Percentiles rank a stretch among this genome's conserved stretches.
Conservation (phyloP, 2,113 vertebrate species). For the Poeciliopsis prolifica region DNA sequence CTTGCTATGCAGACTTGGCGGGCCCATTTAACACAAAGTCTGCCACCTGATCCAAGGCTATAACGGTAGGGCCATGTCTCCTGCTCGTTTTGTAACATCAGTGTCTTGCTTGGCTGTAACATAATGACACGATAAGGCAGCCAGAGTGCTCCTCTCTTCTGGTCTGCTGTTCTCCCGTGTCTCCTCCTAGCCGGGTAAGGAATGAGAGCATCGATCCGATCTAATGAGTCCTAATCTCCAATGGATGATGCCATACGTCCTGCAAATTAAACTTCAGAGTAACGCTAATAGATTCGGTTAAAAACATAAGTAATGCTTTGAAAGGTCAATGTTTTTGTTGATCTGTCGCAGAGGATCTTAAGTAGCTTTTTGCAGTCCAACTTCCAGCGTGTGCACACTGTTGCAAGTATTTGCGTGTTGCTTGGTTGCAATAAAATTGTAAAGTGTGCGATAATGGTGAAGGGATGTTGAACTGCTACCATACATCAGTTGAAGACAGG, state of each 20-base stretch:
- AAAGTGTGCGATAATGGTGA: conserved; percentile 29
- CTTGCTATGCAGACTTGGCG: conserved; percentile 1
- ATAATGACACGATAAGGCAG: conserved; percentile 47
- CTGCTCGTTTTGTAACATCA: conserved; percentile 24
- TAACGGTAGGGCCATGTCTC: conserved; percentile 29
- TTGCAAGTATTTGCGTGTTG: background rate
- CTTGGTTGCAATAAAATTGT: conserved; percentile 33
- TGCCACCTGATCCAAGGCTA: conserved; percentile 27
- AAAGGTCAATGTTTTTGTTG: conserved; percentile 8
- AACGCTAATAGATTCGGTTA: conserved; percentile 6
- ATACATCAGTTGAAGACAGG: conserved; percentile 58
- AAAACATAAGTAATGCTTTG: conserved; percentile 6
- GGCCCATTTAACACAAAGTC: conserved; percentile 16
- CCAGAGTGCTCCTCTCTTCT: conserved; percentile 27
- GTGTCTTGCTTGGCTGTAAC: conserved; percentile 43
- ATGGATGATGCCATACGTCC: conserved; percentile 46
- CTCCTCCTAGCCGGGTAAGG: conserved; percentile 21
- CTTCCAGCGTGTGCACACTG: background rate
- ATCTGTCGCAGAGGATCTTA: background rate
- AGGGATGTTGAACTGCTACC: conserved; percentile 29
- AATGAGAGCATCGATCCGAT: conserved; percentile 50
- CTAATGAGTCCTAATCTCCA: conserved; percentile 55
- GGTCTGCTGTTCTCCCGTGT: conserved; percentile 9
- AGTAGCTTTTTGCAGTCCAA: background rate
- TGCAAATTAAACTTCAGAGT: conserved; percentile 22